Evolutionary conservation across 1,140 invertebrate genomes (phyloP), one percentile per base, ranked within the genome.

Genomic region (Drosophila jambulina): DNA sequence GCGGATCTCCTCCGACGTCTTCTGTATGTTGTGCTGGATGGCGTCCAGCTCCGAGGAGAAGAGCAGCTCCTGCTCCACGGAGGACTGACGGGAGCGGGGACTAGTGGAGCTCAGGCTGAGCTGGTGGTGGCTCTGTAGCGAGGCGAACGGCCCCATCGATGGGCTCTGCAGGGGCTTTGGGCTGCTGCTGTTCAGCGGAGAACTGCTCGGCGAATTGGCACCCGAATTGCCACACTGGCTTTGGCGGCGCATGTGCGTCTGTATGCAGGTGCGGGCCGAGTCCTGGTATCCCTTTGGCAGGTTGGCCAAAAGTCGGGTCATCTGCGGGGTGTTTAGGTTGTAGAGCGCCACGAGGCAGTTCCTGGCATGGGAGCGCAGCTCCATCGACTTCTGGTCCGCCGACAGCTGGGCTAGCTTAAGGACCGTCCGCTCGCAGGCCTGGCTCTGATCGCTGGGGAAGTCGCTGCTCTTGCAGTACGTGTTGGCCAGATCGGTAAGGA

Each of bases 1-100:
- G 84, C 98, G 97, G 92, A 99, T 99, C 94, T 99, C 98, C 21
- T 97, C 97, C 4, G 98, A 98, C 43, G 98, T 99, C 91, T 96
- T 96, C 64, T 97, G 94, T 58, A 99, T 95, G 64, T 97, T 97
- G 91, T 96, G 96, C 88, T 96, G 96, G 46, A 98, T 70, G 21
- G 54, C 96, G 92, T 99, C 98, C 92, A 98, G 97, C 19, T 97
- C 95, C n/a, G 85, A 71, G 91, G 96, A 96, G 91, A 96, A 93
- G 82, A 95, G 95, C 84, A 97, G 95, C 54, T 96, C 95, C 75
- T 91, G 84, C 71, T 92, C 92, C 62, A 92, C 91, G 3, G 92
- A 92, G 9, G 92, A 91, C 58, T 93, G 92, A 17, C 92, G 82
- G 12, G 92, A 92, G 34, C 92, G 81, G 40, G 91, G 92, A 93